Evolutionary conservation across 1,140 invertebrate genomes (phyloP), one percentile per base, ranked within the genome.

Genomic region (Lucilia cuprina): DNA sequence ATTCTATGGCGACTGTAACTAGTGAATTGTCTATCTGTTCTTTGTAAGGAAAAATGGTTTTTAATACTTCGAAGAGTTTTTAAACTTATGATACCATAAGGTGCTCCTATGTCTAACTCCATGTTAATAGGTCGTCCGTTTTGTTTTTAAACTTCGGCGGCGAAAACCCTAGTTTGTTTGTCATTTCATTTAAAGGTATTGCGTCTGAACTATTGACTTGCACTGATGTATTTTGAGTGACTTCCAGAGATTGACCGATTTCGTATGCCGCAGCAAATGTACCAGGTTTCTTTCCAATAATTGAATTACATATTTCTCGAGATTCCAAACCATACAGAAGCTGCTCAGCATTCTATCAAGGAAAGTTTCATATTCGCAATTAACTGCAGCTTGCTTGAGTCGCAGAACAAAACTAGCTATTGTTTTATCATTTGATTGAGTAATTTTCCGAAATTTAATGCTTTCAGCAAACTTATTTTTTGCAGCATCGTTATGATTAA

Each of bases 21-120:
- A 75, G 12, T 35, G 3, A 41, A 41, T 41, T 41, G 41, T 41
- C 41, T 41, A 41, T 34, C 25, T 13, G 13, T 75, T 34, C 35
- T 30, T 30, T 25, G 74, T 75, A 50, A 34, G 34, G 83, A 84
- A 78, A 77, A 65, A 87, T 86, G 82, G 86, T 84, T 41, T 5
- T 41, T 41, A 41, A 41, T 41, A 41, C 41, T 41, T 55, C 50
- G 17, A 55, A 55, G 50, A 55, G 50, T 55, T 17, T 55, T 55
- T 14, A 55, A 14, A 55, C 50, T 55, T 17, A 55, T 55, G 13
- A 55, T n/a, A 55, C 4, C 17, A 55, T 2, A 13, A 14, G 13
- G 50, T 17, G 12, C 17, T 55, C 50, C 41, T 8, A 5, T 41
- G 41, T 41, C 41, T 5, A 55, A 55, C 17, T 55, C 12, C 17